Base-by-base conservation (phyloP, 1,140 invertebrate species). In the Cotesia glomerata region DNA sequence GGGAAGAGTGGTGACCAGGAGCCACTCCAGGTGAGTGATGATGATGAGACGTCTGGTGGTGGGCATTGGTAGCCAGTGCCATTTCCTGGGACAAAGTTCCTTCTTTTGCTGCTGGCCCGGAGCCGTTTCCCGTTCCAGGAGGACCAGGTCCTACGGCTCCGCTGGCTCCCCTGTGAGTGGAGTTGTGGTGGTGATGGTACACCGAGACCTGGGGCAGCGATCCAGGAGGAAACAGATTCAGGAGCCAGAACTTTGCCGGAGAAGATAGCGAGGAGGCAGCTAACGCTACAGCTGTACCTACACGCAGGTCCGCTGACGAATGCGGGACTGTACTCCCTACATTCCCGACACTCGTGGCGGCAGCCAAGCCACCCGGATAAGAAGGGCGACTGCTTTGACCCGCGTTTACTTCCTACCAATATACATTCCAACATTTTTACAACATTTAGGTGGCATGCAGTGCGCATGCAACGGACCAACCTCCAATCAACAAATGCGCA, bases 201-300 rank as follows among this genome's bases (percentile, higher is more conserved):
- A 86, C 84, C 54, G 85, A 86, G 74, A 88, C 88, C 82, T 88
- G 88, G 74, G 87, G 86, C 81, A 88, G 81, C 73, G 85, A 86
- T 68, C 86, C 87, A 71, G 87, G 88, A 82, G 89, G 88, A 16
- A 88, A 81, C 84, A 88, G 88, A 70, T 87, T 88, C 62, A 89
- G 82, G 76, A 88, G 86, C 87, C 85, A 88, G 84, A 88, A 88
- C 76, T 89, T 88, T 45, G 39, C 39, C 39, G 39, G 39, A 81
- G 88, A 26, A 3, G 26, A 86, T 82, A 89, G 86, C 79, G 85
- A 87, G 73, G 87, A 86, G 67, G 85, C 85, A 11, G 39, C 39
- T 85, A 87, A 85, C 66, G 86, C 83, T 82, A 86, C 85, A 45
- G 85, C 85, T 81, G 85, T 88, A 84, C 86, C 87, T 84, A 88